Evolutionary conservation across 2,888 invertebrate genomes (phyloP).

Genomic region (Callimorpha dominula): DNA sequence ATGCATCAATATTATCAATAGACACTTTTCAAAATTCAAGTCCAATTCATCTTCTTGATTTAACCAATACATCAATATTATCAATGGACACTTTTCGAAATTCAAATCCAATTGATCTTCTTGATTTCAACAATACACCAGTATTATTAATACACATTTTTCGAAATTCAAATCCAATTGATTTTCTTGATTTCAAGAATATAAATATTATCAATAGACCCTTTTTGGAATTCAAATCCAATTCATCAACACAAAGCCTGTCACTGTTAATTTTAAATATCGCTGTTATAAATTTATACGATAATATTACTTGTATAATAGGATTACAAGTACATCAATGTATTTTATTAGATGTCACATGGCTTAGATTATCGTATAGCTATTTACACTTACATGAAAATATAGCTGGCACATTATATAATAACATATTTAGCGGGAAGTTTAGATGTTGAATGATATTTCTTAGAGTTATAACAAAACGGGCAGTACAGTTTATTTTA

Average conservation of each 20-base stretch:
- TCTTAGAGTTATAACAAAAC: slow-evolving; percentile 48
- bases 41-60: neutral
- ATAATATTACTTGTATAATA: slow-evolving; percentile 12
- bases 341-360: slow-evolving; percentile 59
- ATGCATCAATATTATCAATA: neutral
- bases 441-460: slow-evolving; percentile 69
- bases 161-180: neutral
- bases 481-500: slow-evolving; percentile 24
- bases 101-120: slow-evolving; percentile 6
- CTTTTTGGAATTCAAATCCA: too few species aligned
- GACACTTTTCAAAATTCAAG: neutral
- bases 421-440: slow-evolving; percentile 66
- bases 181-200: neutral
- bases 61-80: neutral
- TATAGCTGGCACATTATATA: slow-evolving; percentile 79
- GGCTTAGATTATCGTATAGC: slow-evolving; percentile 70
- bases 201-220: too few species aligned
- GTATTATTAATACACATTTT: too few species aligned
- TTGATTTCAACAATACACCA: too few species aligned
- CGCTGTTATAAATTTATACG: slow-evolving; percentile 26
- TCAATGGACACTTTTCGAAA: neutral
- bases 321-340: slow-evolving; percentile 17
- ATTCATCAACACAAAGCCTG: neutral
- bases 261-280: slow-evolving; percentile 20
- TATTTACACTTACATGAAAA: slow-evolving; percentile 72